These are phyloP conservation scores for Siniperca chuatsi DNA, from an alignment of 2,113 vertebrate genomes.

Conservation along the genomic window DNA sequence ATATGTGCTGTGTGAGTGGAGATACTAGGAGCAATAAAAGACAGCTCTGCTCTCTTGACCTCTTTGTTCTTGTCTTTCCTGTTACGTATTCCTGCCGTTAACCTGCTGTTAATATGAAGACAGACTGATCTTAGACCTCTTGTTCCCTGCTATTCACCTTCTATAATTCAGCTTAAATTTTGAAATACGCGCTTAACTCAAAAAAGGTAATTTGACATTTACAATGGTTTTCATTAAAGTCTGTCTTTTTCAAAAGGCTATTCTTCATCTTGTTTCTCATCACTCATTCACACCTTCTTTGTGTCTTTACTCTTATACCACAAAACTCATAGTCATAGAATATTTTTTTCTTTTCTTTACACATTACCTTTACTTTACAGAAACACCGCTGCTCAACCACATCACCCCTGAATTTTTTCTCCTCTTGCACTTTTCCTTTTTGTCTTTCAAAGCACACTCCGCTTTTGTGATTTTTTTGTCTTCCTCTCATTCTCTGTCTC, in stretches of 20 bases:
- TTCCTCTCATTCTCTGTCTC: neutral
- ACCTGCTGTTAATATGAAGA: conserved; percentile 11
- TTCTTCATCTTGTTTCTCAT: conserved; percentile 24
- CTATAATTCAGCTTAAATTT: conserved; percentile 54
- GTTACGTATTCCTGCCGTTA: conserved; percentile 20
- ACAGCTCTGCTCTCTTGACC: conserved; percentile 20
- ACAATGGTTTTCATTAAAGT: conserved; percentile 67
- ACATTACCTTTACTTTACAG: conserved; percentile 3
- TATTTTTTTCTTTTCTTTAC: neutral
- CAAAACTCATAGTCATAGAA: conserved; percentile 3
- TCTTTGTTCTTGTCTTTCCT: conserved; percentile 17
- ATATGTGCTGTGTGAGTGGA: neutral
- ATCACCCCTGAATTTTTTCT: neutral
- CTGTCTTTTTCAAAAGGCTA: conserved; percentile 11
- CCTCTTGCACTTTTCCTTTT: neutral
- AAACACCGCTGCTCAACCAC: neutral
- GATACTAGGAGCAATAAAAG: neutral
- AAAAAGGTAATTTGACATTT: conserved; percentile 68
- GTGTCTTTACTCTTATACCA: neutral
- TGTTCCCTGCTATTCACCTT: conserved; percentile 44
- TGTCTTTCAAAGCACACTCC: neutral
- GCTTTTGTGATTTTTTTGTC: neutral
- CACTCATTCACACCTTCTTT: conserved; percentile 24
- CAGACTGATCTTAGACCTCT: conserved; percentile 41
- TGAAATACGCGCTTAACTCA: conserved; percentile 54